Evolutionary conservation across 2,797 vertebrate species (phyloP).

Genomic region (Platalea minor): DNA sequence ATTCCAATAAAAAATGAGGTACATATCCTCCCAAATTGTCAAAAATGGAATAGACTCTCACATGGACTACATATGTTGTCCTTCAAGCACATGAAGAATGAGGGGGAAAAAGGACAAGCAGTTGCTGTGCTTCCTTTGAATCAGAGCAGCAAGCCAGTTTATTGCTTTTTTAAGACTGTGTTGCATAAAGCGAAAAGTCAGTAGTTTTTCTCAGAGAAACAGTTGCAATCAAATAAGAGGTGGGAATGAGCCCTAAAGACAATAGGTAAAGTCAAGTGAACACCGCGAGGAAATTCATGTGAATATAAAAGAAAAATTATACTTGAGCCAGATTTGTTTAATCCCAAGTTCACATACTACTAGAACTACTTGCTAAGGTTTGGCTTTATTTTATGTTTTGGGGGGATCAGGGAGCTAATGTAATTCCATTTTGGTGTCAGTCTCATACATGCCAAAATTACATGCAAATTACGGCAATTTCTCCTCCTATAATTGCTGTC

Average conservation of each 20-base stretch:
- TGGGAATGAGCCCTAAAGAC: neutral
- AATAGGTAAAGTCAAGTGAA: neutral
- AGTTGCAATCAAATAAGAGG: neutral
- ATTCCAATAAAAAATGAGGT: neutral
- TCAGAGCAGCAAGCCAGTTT: neutral
- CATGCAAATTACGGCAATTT: neutral
- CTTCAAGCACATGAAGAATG: neutral
- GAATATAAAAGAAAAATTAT: neutral
- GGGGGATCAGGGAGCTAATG: neutral
- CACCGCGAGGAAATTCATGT: neutral
- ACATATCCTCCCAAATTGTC: neutral
- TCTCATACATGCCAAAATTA: neutral
- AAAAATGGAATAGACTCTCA: neutral
- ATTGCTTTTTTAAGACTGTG: neutral
- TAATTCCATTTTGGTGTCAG: neutral
- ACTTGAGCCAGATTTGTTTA: neutral
- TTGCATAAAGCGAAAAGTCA: neutral
- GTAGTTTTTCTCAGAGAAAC: neutral
- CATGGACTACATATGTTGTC: neutral
- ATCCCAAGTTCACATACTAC: neutral
- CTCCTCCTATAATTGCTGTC: neutral
- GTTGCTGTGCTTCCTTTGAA: neutral
- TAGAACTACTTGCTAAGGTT: neutral
- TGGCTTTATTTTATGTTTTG: neutral
- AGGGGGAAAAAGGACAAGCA: neutral